phyloP scores from a whole-genome alignment of 2,888 invertebrate species.

The Hipparchia semele region DNA sequence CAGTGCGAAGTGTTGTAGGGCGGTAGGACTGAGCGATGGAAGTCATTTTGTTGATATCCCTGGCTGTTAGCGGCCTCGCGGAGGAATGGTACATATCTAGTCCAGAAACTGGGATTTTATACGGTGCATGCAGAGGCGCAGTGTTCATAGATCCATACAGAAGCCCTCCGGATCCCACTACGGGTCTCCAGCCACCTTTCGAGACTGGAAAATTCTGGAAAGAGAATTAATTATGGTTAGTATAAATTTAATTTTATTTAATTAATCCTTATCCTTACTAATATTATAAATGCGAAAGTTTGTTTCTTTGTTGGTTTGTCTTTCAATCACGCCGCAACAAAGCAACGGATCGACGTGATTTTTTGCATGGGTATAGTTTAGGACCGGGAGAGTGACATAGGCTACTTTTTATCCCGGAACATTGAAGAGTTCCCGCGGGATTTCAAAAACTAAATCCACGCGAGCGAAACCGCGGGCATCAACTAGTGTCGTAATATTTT shows the following conservation, averaged over 20 bases:
- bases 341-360: too few relatives aligned
- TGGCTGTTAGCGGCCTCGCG: conserved; percentile 64
- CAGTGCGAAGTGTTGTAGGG: conserved; percentile 68
- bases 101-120: conserved; percentile 67
- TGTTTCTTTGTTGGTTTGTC: too few relatives aligned
- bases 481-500: too few relatives aligned
- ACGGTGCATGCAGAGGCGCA: conserved; percentile 66
- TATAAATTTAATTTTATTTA: neutral
- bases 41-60: conserved; percentile 72
- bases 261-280: too few relatives aligned
- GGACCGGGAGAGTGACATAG: too few relatives aligned
- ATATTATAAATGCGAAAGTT: too few relatives aligned
- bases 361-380: too few relatives aligned
- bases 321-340: too few relatives aligned
- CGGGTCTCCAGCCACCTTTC: conserved; percentile 85
- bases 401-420: too few relatives aligned
- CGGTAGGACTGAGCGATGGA: conserved; percentile 77
- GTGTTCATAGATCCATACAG: conserved; percentile 64
- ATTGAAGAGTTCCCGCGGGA: too few relatives aligned
- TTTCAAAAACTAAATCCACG: too few relatives aligned
- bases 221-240: conserved; percentile 2
- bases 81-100: conserved; percentile 68
- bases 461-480: too few relatives aligned
- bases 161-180: conserved; percentile 74
- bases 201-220: conserved; percentile 77